Evolutionary conservation across 1,140 invertebrate genomes (phyloP), one percentile per base, ranked within the genome.

Genomic region (Bemisia tabaci): DNA sequence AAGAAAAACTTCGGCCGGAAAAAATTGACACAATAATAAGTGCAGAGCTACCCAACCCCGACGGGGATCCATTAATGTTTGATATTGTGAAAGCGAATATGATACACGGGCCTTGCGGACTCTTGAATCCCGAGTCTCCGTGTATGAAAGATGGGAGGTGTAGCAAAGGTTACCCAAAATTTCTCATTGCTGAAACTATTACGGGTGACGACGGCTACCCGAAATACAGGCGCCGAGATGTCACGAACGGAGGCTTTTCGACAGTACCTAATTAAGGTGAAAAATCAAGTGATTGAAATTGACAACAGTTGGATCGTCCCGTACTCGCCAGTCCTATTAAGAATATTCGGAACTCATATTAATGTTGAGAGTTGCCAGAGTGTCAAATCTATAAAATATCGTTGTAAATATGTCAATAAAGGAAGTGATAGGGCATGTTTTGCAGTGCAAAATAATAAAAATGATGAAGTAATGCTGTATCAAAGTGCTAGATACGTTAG

Each of bases 121-220:
- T 2, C 22, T 2, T 63, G 12, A 67, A 67, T 24, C 22, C 0
- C n/a, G 22, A 39, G 26, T 74, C 73, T 58, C 75, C 73, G 24
- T 77, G 75, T 63, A 76, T 77, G 73, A 65, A 68, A 67, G 69
- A 77, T 66, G 73, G 69, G 26, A 71, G 71, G 59, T 79, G 77
- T 71, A 70, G n/a, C 48, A 59, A 80, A 72, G 68, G 63, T 22
- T 80, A 73, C 71, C 79, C 76, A 1, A 69, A 70, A 70, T 62
- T 62, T 17, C 72, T 78, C 58, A 2, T 66, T 25, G 39, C 67
- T 60, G 61, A 75, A 67, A 75, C 77, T 60, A 63, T 72, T 62
- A 72, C 75, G 63, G 76, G 71, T 23, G 72, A 73, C 60, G 73
- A 77, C 71, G 77, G 75, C 60, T 81, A 79, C 73, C 74, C 79